Evolutionary conservation across 2,888 invertebrate species (phyloP).

Genomic region (Cantharis flavilabris): DNA sequence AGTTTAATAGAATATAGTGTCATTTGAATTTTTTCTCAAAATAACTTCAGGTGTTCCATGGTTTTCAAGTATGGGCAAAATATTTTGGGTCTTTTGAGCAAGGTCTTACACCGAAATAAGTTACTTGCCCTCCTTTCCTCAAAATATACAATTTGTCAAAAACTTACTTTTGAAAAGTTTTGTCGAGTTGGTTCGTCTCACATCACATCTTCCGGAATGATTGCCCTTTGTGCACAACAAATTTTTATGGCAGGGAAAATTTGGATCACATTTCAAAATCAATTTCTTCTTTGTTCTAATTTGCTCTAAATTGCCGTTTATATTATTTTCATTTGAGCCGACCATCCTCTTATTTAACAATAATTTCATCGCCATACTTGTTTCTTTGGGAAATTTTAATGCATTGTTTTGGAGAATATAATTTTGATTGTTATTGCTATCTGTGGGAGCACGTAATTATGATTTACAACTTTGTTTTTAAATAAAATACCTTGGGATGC

Average conservation of each 20-base stretch:
- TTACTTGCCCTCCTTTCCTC: neutral
- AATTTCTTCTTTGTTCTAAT: conserved; percentile 1
- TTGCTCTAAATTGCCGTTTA: neutral
- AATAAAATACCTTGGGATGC: neutral
- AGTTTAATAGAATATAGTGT: neutral
- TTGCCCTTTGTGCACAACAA: conserved; percentile 35
- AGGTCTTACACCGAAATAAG: too few relatives aligned
- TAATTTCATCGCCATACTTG: conserved; percentile 39
- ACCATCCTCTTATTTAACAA: conserved; percentile 24
- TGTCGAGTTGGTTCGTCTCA: neutral
- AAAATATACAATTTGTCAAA: neutral
- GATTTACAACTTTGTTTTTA: neutral
- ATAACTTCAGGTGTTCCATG: neutral
- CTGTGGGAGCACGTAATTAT: neutral
- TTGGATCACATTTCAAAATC: neutral
- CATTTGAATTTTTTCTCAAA: neutral
- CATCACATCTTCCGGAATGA: conserved; percentile 33
- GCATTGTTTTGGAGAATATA: neutral
- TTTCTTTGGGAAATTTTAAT: conserved; percentile 42
- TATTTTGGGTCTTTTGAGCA: too few relatives aligned
- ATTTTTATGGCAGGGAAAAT: conserved; percentile 37
- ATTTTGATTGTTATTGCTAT: neutral
- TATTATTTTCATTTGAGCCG: neutral
- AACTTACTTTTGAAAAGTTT: neutral
- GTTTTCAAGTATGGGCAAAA: neutral